A percentile compares a stretch with the other conserved stretches of the same genome.
phyloP scores from a whole-genome alignment of 2,888 invertebrate genomes.

The Drosophila anomalata region DNA sequence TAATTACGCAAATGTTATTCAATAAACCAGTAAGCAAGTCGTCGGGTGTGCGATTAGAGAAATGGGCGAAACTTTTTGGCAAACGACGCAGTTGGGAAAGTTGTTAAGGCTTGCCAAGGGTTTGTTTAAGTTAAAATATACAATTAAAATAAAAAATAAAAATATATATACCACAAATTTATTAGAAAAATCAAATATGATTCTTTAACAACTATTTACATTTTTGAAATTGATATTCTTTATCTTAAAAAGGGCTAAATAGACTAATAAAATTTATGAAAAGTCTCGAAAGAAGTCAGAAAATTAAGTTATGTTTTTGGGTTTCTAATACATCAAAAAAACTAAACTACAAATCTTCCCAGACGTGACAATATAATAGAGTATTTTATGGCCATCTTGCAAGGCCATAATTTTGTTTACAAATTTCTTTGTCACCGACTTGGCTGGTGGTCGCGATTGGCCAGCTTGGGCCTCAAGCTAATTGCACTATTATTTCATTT shows the following conservation, averaged over 20 bases:
- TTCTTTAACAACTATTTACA: no score
- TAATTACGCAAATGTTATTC: conserved; percentile 77
- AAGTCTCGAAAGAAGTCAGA: no score
- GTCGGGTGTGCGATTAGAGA: conserved; percentile 20
- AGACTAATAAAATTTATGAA: no score
- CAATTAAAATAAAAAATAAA: background rate
- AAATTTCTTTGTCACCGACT: conserved; percentile 6
- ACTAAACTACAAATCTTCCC: background rate
- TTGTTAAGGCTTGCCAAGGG: background rate
- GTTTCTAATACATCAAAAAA: background rate
- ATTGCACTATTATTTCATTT: conserved; percentile 74
- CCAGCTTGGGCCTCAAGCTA: conserved; percentile 50
- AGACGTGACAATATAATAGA: background rate
- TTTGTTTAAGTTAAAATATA: background rate
- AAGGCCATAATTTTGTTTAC: background rate
- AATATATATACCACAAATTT: background rate
- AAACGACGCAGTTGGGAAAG: background rate
- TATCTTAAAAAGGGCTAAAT: no score
- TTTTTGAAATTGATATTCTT: no score
- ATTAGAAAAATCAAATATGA: background rate
- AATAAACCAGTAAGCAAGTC: conserved; percentile 47
- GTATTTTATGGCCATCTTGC: conserved; percentile 4
- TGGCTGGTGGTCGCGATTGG: conserved; percentile 47
- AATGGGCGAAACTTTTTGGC: conserved; percentile 61
- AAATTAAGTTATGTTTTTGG: no score